Evolutionary conservation across 2,888 invertebrate genomes (phyloP).

Genomic region (Drosophila anceps): DNA sequence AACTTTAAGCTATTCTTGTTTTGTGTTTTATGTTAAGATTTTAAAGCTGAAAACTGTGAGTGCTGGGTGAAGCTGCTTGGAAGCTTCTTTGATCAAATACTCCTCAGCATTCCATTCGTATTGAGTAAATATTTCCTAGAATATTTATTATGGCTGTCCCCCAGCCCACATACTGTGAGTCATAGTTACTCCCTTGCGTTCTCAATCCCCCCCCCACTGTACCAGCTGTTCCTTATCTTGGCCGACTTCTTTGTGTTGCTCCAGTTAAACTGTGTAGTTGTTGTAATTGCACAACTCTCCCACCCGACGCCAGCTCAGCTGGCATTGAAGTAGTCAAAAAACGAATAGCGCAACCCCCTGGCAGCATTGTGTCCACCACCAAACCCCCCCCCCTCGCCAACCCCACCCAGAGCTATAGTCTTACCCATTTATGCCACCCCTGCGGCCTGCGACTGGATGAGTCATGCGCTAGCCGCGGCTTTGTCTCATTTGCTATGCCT

Average conservation of each 20-base stretch:
- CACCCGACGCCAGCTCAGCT: neutral
- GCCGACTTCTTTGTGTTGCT: conserved; percentile 44
- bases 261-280: conserved; percentile 43
- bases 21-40: neutral
- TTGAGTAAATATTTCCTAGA: neutral
- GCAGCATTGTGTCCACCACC: conserved; percentile 10
- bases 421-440: conserved; percentile 36
- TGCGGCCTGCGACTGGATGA: conserved; percentile 39
- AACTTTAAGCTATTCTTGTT: too few relatives aligned
- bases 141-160: neutral
- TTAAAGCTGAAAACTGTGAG: neutral
- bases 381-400: neutral
- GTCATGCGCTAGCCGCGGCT: conserved; percentile 49
- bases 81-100: neutral
- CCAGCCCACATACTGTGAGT: conserved; percentile 20
- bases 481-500: conserved; percentile 64
- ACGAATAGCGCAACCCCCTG: conserved; percentile 44
- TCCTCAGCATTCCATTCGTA: too few relatives aligned
- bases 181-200: conserved; percentile 15
- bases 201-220: neutral
- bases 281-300: conserved; percentile 36
- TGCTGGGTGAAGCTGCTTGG: neutral
- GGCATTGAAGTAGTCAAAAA: conserved; percentile 10
- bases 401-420: neutral
- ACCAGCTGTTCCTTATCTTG: conserved; percentile 56